phyloP scores from a whole-genome alignment of 2,113 vertebrate genomes.

The Mesembrinibis cayennensis region DNA sequence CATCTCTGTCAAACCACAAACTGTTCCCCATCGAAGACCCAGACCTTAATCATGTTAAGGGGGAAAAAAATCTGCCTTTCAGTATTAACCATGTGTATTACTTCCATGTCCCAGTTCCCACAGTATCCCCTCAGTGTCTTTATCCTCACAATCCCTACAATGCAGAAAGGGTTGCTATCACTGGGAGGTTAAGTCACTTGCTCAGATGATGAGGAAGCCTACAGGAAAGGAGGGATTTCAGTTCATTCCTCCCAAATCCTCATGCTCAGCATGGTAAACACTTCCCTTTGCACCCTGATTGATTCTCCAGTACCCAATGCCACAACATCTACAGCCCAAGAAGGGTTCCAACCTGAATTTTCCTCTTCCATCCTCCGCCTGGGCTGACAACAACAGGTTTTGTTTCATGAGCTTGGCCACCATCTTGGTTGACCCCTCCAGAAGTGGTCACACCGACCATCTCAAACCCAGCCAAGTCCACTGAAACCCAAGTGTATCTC shows the following conservation, averaged over 20 bases:
- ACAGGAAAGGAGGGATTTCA: not conserved
- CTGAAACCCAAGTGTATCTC: not conserved
- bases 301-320: not conserved
- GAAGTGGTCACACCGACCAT: not conserved
- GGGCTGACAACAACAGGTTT: not conserved
- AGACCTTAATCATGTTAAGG: not conserved
- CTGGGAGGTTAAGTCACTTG: not conserved
- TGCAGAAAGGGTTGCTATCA: not conserved
- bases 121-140: not conserved
- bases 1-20: not conserved
- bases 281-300: not conserved
- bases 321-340: not conserved
- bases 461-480: not conserved
- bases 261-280: not conserved
- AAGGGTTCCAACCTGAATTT: not conserved
- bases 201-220: not conserved
- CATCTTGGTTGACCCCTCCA: not conserved
- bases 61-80: not conserved
- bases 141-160: not conserved
- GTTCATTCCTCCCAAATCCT: not conserved
- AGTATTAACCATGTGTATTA: not conserved
- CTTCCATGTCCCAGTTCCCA: not conserved
- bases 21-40: not conserved
- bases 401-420: not conserved
- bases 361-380: not conserved